Evolutionary conservation across 30 jellyfish, hydroid and myxozoan species (phyloP), one percentile per base, ranked within the genome.

Genomic region (Aurelia aurita complex sp. Pacific): DNA sequence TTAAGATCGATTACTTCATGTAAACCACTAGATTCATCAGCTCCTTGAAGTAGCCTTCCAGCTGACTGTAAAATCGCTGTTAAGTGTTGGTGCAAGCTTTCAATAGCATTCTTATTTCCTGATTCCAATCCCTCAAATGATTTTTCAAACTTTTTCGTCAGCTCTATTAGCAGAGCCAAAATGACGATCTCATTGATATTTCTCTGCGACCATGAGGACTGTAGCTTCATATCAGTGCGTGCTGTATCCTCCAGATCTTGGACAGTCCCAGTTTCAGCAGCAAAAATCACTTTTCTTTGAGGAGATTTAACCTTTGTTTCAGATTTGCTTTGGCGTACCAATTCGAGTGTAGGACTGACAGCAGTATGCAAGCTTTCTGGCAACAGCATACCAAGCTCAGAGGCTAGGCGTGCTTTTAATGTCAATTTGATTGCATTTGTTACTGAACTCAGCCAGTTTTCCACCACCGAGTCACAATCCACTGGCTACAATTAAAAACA

Each of bases 221-320:
- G 93, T 51, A 84, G 80, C 38, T 66, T 84, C 67, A 73, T 84
- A 1, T 73, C 93, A 15, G 76, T 69, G 50, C 79, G 93, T 0
- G 93, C 87, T 1, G 93, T 74, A 14, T 73, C 69, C 33, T 84
- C 93, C 16, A 84, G 82, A 32, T 84, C 80, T 0, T 67, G 43
- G 29, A 61, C 86, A 5, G 68, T 83, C 59, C 72, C 86, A 4
- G 93, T 65, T 53, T 84, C 93, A 59, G 86, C 76, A 2, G 93
- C 93, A 64, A 84, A 84, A 5, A 84, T n/a, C 29, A 84, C 93
- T 38, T 84, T 84, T 13, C 93, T 76, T 64, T 84, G 93, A 33
- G 93, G 65, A 1, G 93, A 63, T 16, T 67, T 60, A 15, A 59
- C 18, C 69, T 84, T 74, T 40, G 87, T 19, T 77, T 64, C 93